Conservation (phyloP, 2,797 vertebrate species). For the Pangasius macronema region DNA sequence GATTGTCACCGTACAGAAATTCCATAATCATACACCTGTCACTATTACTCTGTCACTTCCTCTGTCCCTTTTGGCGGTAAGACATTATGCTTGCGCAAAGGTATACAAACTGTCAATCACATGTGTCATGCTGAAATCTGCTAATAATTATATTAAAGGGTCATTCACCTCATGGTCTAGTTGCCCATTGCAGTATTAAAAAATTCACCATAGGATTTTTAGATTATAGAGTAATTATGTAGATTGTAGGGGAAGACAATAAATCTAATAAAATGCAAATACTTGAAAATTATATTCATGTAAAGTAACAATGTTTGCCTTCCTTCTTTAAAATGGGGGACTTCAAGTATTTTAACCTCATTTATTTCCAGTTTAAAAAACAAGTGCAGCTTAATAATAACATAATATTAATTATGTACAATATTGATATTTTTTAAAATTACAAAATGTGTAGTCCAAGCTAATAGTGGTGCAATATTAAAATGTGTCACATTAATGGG, state of each 20-base stretch:
- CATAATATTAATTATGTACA: neutral
- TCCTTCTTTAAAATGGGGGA: neutral
- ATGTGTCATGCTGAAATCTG: neutral
- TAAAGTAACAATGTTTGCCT: neutral
- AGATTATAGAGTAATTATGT: neutral
- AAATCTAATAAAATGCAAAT: neutral
- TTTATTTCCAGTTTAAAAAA: neutral
- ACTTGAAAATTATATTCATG: neutral
- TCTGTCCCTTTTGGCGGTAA: no score
- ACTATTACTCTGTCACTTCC: neutral
- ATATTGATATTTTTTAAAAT: neutral
- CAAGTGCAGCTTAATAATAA: neutral
- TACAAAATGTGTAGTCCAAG: neutral
- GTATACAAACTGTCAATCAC: neutral
- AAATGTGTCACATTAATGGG: neutral
- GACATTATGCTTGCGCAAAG: neutral
- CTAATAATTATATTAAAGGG: neutral
- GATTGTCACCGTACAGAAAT: neutral
- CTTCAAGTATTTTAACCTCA: neutral
- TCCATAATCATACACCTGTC: neutral
- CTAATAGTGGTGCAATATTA: neutral
- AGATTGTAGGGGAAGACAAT: neutral
- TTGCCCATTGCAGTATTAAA: neutral
- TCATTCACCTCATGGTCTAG: neutral
- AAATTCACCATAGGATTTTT: neutral